Evolutionary conservation across 2,113 vertebrate genomes (phyloP), one percentile per base, ranked within the genome.

Genomic region (Erythrolamprus reginae): DNA sequence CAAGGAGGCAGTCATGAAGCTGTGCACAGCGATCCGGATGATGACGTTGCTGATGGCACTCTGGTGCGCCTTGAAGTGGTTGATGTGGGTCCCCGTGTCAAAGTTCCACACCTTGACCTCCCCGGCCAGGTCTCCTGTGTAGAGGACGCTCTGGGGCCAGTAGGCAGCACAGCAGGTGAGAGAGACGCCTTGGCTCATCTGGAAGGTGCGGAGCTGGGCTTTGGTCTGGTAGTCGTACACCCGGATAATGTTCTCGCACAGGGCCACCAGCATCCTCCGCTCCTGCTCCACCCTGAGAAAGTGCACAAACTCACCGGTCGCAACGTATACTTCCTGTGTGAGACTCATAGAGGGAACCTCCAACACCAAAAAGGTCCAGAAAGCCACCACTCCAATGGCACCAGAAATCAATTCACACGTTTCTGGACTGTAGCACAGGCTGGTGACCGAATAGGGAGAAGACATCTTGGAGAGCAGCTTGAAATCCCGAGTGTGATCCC

Each of bases 401-500:
- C 96, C 96, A 0, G 96, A 95, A 38, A 97, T 84, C n/a, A 97
- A 92, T 92, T 96, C 91, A 9, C 93, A 88, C 12, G 92, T 95
- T 89, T 95, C 93, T 0, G 94, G 92, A 48, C 95, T 95, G 84
- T 94, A 97, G 91, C 94, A 96, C 92, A 97, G 94, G 87, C 96
- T 96, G 91, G 26, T 93, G 90, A 97, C 93, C 1, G 94, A 93
- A 88, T 95, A 95, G 45, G 94, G 94, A 33, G 96, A 96, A 21
- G 88, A 85, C 23, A 95, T 89, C 7, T 47, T 45, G 1, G 82
- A 6, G 13, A 95, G 61, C 24, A 93, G 17, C 70, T 84, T 93
- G 65, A 96, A 94, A n/a, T 92, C 93, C 92, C 85, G 93, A 19
- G 92, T 93, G 47, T 96, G 95, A 90, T 97, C 96, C 0, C 95